phyloP scores from a whole-genome alignment of 1,140 invertebrate genomes.

The Pomacea maculata region DNA sequence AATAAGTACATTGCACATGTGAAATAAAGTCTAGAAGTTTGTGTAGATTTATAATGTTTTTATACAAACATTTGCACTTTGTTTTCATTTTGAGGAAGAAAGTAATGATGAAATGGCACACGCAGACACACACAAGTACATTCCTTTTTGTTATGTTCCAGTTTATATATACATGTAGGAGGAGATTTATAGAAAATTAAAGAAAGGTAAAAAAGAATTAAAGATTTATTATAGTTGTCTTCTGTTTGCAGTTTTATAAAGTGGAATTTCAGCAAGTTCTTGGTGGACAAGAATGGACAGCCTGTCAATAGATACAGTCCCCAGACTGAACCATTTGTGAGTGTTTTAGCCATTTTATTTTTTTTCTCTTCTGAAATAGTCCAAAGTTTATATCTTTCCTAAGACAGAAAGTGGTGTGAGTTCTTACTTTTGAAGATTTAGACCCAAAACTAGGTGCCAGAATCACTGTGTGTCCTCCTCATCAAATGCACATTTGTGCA shows the following conservation, averaged over 20 bases:
- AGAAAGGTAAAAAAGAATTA: background rate
- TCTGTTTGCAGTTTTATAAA: conserved; percentile 77
- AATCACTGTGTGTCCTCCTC: too few species aligned
- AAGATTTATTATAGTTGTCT: background rate
- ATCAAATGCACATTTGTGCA: too few species aligned
- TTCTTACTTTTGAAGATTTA: too few species aligned
- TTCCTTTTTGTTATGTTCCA: background rate
- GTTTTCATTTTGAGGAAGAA: background rate
- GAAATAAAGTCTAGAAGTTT: background rate
- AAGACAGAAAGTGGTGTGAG: too few species aligned
- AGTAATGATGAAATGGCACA: background rate
- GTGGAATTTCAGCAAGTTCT: conserved; percentile 98
- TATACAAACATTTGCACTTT: background rate
- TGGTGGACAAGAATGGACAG: conserved; percentile 86
- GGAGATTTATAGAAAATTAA: background rate
- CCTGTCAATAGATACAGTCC: conserved; percentile 81
- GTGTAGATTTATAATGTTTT: too few species aligned
- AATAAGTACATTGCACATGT: background rate
- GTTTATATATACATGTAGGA: background rate
- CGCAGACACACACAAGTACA: conserved; percentile 1
- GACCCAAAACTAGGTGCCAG: too few species aligned
- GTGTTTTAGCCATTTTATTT: conserved; percentile 20
- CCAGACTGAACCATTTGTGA: conserved; percentile 74
- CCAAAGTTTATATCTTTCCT: too few species aligned
- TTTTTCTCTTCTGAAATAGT: too few species aligned